A percentile compares a stretch with the other conserved stretches of the same genome.
Conservation (phyloP, 2,888 invertebrate species). For the Diplazon laetatorius region DNA sequence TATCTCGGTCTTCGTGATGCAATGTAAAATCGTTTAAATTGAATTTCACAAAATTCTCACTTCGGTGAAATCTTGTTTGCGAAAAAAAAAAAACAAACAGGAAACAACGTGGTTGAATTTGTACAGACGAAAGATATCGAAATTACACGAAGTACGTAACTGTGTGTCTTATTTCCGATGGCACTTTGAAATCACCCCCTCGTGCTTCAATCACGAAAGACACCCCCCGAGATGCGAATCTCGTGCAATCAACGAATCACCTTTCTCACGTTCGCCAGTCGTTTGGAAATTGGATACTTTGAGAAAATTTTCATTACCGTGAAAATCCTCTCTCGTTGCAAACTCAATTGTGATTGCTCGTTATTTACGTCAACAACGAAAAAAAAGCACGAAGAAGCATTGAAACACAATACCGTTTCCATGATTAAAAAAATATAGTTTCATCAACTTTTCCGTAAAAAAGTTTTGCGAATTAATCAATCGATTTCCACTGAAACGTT, state of each 20-base stretch:
- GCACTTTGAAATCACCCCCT: slow-evolving; percentile 8
- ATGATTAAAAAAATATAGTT: no score
- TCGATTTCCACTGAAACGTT: no score
- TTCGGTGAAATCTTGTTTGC: neutral
- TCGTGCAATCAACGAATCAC: slow-evolving; percentile 16
- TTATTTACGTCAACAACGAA: no score
- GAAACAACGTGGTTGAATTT: neutral
- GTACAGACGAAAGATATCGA: neutral
- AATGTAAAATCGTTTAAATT: slow-evolving; percentile 20
- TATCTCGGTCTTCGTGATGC: slow-evolving; percentile 8
- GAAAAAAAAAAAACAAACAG: slow-evolving; percentile 2
- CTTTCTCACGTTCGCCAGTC: neutral
- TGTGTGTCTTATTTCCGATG: neutral
- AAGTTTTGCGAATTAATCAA: no score
- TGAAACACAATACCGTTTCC: no score
- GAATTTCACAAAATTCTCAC: slow-evolving; percentile 21
- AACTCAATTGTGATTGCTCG: neutral
- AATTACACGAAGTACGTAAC: neutral
- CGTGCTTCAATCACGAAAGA: slow-evolving; percentile 34
- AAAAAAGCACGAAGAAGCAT: no score
- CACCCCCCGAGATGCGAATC: neutral
- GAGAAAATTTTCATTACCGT: no score
- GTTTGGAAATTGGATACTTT: neutral
- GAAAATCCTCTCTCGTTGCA: neutral
- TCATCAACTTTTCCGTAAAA: no score